These are phyloP conservation scores for Typhlomys cinereus DNA, from an alignment of 2,113 vertebrate genomes.

Conservation along the genomic window DNA sequence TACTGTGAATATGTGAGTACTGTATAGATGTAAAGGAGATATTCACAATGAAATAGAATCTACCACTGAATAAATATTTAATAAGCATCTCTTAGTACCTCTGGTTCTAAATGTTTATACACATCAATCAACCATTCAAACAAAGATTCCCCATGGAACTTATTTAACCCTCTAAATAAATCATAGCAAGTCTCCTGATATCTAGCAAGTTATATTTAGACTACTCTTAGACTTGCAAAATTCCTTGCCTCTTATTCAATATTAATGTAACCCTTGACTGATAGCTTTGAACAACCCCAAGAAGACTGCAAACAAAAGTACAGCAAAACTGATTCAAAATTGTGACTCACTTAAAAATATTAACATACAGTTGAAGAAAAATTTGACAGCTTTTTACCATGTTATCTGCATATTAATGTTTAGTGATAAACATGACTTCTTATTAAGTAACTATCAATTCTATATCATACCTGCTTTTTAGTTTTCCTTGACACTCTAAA, in stretches of 20 bases:
- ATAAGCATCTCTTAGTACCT: not conserved
- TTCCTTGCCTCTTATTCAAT: constrained; percentile 12
- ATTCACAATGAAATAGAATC: constrained; percentile 5
- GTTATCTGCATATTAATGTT: not conserved
- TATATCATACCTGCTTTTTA: not conserved
- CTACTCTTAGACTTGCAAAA: constrained; percentile 17
- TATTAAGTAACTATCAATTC: not conserved
- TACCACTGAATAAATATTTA: not conserved
- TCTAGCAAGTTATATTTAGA: constrained; percentile 47
- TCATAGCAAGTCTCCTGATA: not conserved
- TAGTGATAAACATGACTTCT: not conserved
- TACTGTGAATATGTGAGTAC: not conserved
- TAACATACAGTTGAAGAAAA: not conserved
- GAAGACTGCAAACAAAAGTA: not conserved
- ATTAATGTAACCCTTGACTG: constrained; percentile 40
- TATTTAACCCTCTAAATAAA: constrained; percentile 43
- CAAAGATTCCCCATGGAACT: not conserved
- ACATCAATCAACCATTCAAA: not conserved
- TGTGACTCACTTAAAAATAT: not conserved
- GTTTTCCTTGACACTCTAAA: not conserved
- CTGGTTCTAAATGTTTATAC: not conserved
- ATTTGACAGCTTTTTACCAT: not conserved
- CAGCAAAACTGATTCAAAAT: not conserved
- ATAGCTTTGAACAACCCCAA: constrained; percentile 12
- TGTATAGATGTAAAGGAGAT: not conserved